A percentile compares a stretch with the other conserved stretches of the same genome.
These are phyloP conservation scores for Entomobrya proxima DNA, from an alignment of 2,888 invertebrate genomes.

Conservation along the genomic window DNA sequence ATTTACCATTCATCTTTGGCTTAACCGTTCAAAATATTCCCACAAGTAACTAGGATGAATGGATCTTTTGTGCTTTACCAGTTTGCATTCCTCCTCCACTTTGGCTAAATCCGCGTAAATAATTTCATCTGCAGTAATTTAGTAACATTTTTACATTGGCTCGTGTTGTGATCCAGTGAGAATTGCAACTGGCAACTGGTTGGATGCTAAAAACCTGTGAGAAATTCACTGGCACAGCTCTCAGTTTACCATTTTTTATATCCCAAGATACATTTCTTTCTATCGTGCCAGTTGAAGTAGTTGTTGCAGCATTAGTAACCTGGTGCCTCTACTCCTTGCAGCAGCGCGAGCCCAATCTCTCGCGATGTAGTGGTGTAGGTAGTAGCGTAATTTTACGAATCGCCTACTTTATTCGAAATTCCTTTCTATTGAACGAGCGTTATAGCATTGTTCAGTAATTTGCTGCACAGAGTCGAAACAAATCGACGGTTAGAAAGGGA, in stretches of 20 bases:
- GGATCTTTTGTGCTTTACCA: background rate
- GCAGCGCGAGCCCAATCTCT: background rate
- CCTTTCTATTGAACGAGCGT: background rate
- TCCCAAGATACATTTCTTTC: background rate
- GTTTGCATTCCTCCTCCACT: background rate
- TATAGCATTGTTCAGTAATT: background rate
- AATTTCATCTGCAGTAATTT: background rate
- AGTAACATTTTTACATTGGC: background rate
- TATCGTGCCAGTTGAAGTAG: background rate
- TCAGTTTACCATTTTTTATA: background rate
- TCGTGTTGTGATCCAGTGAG: background rate
- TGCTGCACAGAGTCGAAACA: too few relatives aligned
- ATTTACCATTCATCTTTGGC: background rate
- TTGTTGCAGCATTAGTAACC: background rate
- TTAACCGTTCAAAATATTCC: background rate
- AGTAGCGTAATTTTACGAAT: slow-evolving; percentile 15
- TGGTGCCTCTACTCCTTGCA: background rate
- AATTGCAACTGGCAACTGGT: background rate
- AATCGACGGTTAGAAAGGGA: too few relatives aligned
- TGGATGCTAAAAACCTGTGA: background rate
- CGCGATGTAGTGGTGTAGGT: slow-evolving; percentile 6
- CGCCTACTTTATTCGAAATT: background rate
- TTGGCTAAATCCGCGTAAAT: background rate
- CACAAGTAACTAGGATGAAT: background rate
- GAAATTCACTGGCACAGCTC: background rate